Conservation (phyloP, 2,888 invertebrate genomes). For the Thecocarcelia acutangulata region DNA sequence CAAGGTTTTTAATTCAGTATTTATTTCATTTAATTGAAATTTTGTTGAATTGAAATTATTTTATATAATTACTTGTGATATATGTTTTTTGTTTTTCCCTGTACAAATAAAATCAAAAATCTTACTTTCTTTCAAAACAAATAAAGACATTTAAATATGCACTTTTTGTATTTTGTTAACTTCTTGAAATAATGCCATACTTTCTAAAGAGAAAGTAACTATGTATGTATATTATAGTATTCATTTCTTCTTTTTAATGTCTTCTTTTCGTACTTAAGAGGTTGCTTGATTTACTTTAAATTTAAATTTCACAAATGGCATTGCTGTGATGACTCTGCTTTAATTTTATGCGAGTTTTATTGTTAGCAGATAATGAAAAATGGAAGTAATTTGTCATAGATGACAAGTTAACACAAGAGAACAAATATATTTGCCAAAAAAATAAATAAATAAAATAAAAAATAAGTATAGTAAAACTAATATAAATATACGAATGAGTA, state of each 20-base stretch:
- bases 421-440: no score
- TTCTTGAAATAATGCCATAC: slow-evolving; percentile 46
- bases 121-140: slow-evolving; percentile 68
- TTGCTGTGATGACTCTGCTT: slow-evolving; percentile 31
- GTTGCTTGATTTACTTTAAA: slow-evolving; percentile 30
- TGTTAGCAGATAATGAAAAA: background rate
- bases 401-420: background rate
- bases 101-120: slow-evolving; percentile 70
- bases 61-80: slow-evolving; percentile 5
- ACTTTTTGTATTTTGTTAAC: slow-evolving; percentile 35
- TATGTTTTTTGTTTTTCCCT: slow-evolving; percentile 6
- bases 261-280: slow-evolving; percentile 33
- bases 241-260: slow-evolving; percentile 16
- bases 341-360: background rate
- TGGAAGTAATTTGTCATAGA: background rate
- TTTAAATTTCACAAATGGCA: slow-evolving; percentile 19
- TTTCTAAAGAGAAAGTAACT: slow-evolving; percentile 69
- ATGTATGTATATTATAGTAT: slow-evolving; percentile 33
- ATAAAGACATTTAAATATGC: slow-evolving; percentile 48
- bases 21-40: slow-evolving; percentile 23
- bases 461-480: no score
- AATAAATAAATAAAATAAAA: no score
- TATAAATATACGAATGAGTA: no score
- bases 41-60: slow-evolving; percentile 40
- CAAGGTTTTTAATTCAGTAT: slow-evolving; percentile 47